Evolutionary conservation across 2,888 invertebrate genomes (phyloP).

Genomic region (Hesperia comma): DNA sequence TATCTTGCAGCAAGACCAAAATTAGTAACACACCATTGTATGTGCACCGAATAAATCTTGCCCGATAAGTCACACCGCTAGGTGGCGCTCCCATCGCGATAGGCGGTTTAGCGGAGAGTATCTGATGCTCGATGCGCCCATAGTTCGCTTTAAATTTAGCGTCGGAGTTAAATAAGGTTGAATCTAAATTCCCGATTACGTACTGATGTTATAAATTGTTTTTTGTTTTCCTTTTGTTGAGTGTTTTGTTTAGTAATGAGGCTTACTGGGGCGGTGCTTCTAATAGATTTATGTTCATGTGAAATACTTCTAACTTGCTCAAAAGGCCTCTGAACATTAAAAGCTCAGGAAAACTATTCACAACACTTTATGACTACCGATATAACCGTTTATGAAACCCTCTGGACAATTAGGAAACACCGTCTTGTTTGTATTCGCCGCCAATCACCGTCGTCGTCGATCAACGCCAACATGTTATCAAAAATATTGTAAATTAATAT

Average conservation of each 20-base stretch:
- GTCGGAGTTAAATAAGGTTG: constrained; percentile 29
- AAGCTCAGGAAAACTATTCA: too few relatives aligned
- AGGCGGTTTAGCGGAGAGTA: constrained; percentile 50
- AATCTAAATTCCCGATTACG: constrained; percentile 21
- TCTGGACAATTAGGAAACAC: too few relatives aligned
- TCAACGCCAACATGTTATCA: too few relatives aligned
- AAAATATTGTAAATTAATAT: too few relatives aligned
- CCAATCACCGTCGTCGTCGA: too few relatives aligned
- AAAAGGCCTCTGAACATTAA: too few relatives aligned
- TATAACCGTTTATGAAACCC: too few relatives aligned
- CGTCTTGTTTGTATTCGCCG: too few relatives aligned
- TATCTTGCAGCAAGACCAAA: constrained; percentile 46
- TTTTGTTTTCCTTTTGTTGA: constrained; percentile 3
- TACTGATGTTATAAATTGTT: constrained; percentile 8
- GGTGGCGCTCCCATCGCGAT: constrained; percentile 57
- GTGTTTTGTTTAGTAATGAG: neutral
- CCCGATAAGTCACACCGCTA: constrained; percentile 55
- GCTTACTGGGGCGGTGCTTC: too few relatives aligned
- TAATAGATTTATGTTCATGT: too few relatives aligned
- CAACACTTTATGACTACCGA: too few relatives aligned
- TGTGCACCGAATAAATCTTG: constrained; percentile 63
- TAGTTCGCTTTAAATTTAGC: constrained; percentile 26
- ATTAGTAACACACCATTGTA: constrained; percentile 49
- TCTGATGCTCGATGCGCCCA: constrained; percentile 46
- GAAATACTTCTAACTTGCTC: too few relatives aligned